Base-by-base conservation (phyloP, 92 coral and sea anemone species). In the Isaurus tuberculatus region DNA sequence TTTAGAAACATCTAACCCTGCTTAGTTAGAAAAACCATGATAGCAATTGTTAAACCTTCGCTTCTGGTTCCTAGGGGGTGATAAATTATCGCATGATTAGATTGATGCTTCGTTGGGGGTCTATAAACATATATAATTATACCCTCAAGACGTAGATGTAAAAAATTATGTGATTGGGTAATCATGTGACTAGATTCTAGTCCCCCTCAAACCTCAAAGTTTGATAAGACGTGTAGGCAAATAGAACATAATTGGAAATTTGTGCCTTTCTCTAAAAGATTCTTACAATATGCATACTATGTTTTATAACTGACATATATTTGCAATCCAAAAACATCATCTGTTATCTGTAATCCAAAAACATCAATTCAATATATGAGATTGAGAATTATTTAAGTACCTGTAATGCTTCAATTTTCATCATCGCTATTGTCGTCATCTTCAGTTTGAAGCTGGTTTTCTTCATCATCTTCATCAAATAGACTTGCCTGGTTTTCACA, bases 171-270 rank as follows among this genome's bases (percentile, higher is more conserved):
- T 48, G 55, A 48, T 48, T 48, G 55, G 55, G 55, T 48, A 48
- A 48, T 48, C 55, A 48, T 16, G 55, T 48, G 55, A 48, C 55
- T 48, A 48, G 55, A 48, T 48, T 48, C 55, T 48, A 48, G 55
- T 48, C 55, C 55, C 55, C 55, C 55, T 48, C 55, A 48, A 48
- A 48, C 55, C 55, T 48, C 55, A 48, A 48, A 48, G 55, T 48
- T 48, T 48, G 55, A 48, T 48, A 48, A 48, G 55, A 48, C 55
- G 55, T 48, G 55, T 48, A 48, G 55, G 55, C 55, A 48, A 48
- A 48, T 16, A 48, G 55, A 48, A 48, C 55, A 48, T 48, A 48
- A 48, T 48, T 48, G 55, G 11, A 48, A 48, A 48, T 48, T 48
- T 48, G 7, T 48, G 55, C 55, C 55, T 48, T 48, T 48, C 55